Percentiles rank a stretch among this genome's conserved stretches.
phyloP scores from a whole-genome alignment of 2,888 invertebrate genomes.

The Eurytoma californica region DNA sequence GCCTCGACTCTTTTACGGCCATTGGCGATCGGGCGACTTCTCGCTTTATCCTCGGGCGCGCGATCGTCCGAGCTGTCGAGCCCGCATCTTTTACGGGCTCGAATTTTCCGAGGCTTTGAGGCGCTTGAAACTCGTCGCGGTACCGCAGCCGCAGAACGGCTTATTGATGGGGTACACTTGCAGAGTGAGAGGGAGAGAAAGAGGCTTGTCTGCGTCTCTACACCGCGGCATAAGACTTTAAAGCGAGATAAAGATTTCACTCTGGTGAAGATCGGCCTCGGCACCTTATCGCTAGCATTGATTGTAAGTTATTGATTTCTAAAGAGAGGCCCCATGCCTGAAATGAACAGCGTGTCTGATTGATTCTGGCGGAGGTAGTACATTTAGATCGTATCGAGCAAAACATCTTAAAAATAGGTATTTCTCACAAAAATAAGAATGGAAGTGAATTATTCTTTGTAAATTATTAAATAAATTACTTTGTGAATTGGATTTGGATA shows the following conservation, averaged over 20 bases:
- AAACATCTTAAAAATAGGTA: background rate
- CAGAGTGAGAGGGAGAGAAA: background rate
- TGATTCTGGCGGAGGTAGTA: constrained; percentile 31
- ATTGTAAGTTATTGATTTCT: constrained; percentile 52
- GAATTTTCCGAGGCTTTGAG: constrained; percentile 48
- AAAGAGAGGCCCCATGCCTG: background rate
- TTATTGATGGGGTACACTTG: constrained; percentile 36
- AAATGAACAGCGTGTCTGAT: constrained; percentile 29
- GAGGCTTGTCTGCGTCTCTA: constrained; percentile 29
- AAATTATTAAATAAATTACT: too few species aligned
- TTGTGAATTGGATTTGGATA: too few species aligned
- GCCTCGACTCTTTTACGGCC: constrained; percentile 58
- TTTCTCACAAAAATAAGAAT: too few species aligned
- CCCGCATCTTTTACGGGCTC: constrained; percentile 56
- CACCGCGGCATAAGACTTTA: constrained; percentile 43
- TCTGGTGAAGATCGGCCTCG: constrained; percentile 19
- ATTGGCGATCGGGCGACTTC: constrained; percentile 62
- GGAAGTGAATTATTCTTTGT: too few species aligned
- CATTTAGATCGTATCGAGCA: constrained; percentile 1
- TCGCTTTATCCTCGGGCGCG: constrained; percentile 21
- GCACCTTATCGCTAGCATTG: constrained; percentile 38
- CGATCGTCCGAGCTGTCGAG: constrained; percentile 40
- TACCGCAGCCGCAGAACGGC: constrained; percentile 26
- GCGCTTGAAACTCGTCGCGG: constrained; percentile 44
- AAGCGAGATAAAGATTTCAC: constrained; percentile 49